Evolutionary conservation across 2,888 invertebrate genomes (phyloP), one percentile per base, ranked within the genome.

Genomic region (Metopia argyrocephala): DNA sequence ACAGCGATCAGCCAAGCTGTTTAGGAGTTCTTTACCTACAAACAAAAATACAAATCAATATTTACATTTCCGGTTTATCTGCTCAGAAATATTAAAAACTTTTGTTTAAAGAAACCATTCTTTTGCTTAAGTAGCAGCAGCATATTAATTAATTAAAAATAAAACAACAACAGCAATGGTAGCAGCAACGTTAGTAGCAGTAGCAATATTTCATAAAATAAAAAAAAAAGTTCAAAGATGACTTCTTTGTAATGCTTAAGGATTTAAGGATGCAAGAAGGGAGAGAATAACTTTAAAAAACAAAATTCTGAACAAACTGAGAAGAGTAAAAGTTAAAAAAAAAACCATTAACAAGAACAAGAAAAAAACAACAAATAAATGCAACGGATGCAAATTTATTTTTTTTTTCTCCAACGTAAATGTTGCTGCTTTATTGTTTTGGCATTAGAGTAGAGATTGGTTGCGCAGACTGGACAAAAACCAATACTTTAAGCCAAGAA

Each of bases 141-240:
- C 66, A 78, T 74, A 81, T 81, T 81, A 81, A 81, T 81, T 81
- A 81, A 81, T 81, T 81, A 81, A 81, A 81, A 81, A 78, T 74
- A 81, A 80, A 80, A 75, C 65, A 76, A 73, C 59, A 75, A 57
- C 48, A 54, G 46, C 59, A 69, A 38, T 45, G 66, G 31, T n/a
- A 62, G 62, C 46, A 68, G 21, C 57, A 71, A 71, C 20, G 57
- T 50, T 56, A 76, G 50, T 45, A 66, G 56, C 64, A 71, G 12
- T 38, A 38, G 38, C 38, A 38, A 76, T 69, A 70, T 46, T 61
- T n/a, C n/a, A n/a, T n/a, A n/a, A n/a, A n/a, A n/a, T n/a, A n/a
- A n/a, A 31, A 38, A 68, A 52, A 78, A 73, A 81, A 81, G 81
- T 81, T 81, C 78, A 81, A 81, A 81, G 78, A 81, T 81, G 78